phyloP scores from a whole-genome alignment of 2,113 vertebrate species.

The Eclectus roratus region DNA sequence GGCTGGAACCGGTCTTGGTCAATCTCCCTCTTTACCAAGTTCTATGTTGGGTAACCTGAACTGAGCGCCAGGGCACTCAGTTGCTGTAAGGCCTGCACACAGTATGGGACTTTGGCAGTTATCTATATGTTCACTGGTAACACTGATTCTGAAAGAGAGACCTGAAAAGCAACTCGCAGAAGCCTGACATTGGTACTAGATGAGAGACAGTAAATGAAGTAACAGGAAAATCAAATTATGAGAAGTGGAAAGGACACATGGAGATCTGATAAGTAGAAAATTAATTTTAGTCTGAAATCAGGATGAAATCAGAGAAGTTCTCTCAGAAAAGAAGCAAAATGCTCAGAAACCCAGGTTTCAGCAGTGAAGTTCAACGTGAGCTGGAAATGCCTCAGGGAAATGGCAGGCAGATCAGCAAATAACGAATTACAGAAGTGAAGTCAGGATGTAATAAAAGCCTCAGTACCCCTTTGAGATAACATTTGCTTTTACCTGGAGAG shows the following conservation, averaged over 20 bases:
- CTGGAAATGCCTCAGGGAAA: constrained; percentile 15
- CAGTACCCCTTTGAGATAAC: constrained; percentile 44
- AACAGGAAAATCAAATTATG: neutral
- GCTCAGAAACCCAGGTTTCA: constrained; percentile 3
- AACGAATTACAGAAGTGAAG: neutral
- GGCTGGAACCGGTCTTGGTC: neutral
- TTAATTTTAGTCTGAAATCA: constrained; percentile 1
- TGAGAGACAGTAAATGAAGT: neutral
- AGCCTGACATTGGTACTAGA: neutral
- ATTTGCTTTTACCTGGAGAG: constrained; percentile 52
- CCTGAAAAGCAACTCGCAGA: neutral
- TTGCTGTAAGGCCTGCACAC: neutral
- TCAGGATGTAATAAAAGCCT: constrained; percentile 44
- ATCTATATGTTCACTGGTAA: neutral
- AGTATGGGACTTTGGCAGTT: neutral
- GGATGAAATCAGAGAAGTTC: neutral
- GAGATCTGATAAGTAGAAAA: neutral
- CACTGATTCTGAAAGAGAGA: neutral
- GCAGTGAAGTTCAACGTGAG: neutral
- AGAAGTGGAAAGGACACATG: neutral
- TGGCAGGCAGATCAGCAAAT: constrained; percentile 23
- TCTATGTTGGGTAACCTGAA: neutral
- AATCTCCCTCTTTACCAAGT: neutral
- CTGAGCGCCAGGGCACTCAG: neutral
- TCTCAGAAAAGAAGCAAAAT: constrained; percentile 25